These are phyloP conservation scores for Decapterus maruadsi DNA, from an alignment of 2,797 vertebrate species.

Conservation along the genomic window DNA sequence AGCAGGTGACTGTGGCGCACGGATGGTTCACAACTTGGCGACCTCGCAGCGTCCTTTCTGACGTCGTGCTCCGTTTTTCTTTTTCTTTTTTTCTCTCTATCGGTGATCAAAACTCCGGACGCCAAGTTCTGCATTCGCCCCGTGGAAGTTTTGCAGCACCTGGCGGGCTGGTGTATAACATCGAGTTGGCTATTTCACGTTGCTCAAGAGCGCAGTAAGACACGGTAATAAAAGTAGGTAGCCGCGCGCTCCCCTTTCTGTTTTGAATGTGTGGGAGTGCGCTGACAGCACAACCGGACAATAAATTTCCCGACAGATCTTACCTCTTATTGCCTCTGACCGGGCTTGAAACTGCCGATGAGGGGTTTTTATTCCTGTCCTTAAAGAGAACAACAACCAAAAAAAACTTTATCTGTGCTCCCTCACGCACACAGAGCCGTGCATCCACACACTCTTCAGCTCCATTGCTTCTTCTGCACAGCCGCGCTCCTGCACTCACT, in stretches of 20 bases:
- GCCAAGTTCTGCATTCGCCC: slow-evolving; percentile 38
- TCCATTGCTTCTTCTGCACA: slow-evolving; percentile 64
- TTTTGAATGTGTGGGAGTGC: slow-evolving; percentile 2
- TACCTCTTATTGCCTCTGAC: slow-evolving; percentile 54
- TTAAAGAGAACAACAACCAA: neutral
- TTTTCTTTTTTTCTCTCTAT: too few species aligned
- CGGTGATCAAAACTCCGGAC: slow-evolving; percentile 4
- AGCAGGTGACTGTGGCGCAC: slow-evolving; percentile 1
- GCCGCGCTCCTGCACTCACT: slow-evolving; percentile 42
- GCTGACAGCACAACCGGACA: neutral
- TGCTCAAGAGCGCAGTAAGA: slow-evolving; percentile 13
- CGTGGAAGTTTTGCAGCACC: slow-evolving; percentile 64
- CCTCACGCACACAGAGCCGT: slow-evolving; percentile 52
- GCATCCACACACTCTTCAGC: slow-evolving; percentile 35
- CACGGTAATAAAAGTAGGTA: neutral
- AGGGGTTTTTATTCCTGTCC: slow-evolving; percentile 48
- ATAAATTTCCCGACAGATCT: neutral
- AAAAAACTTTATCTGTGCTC: slow-evolving; percentile 57
- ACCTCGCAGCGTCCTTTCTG: neutral
- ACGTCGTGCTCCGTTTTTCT: neutral
- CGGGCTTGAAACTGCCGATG: neutral
- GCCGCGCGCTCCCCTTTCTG: neutral
- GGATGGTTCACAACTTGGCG: slow-evolving; percentile 20
- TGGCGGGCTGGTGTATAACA: slow-evolving; percentile 33
- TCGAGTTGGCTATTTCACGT: neutral